Evolutionary conservation across 2,113 vertebrate species (phyloP), one percentile per base, ranked within the genome.

Genomic region (Barbus barbus): DNA sequence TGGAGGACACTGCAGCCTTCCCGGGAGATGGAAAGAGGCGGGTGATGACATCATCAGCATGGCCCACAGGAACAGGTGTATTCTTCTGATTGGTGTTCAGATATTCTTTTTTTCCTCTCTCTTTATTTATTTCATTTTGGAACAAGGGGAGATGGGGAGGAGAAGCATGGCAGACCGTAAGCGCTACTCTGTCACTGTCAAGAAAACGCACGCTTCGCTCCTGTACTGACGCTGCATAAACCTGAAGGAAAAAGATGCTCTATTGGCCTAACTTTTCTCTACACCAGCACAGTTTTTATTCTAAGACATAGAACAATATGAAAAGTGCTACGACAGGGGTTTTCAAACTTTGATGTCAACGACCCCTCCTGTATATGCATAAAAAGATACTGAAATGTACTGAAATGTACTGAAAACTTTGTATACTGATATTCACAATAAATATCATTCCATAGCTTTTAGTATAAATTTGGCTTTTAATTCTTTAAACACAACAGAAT

Each of bases 171-270:
- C 74, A 71, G 36, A 80, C 51, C 14, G 38, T 69, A 38, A 53
- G 53, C 24, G 26, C 53, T 83, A 87, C 88, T 89, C 86, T 87
- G 83, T 89, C 88, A 89, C 22, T 89, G 88, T 87, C 88, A 83
- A 72, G 71, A 69, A 80, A 74, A 78, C 31, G 83, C 71, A 65
- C 74, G 20, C 85, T 77, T 80, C 71, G 78, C 87, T 86, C 73
- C 79, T 11, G 48, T 63, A 83, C 85, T 83, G 85, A 89, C 72
- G 63, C 83, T 81, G 81, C 88, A 86, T 46, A 88, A 85, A 84
- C 51, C 73, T 36, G 16, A 58, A 33, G 71, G 72, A 44, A 82
- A n/a, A 69, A 67, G 65, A 36, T 78, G 73, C 83, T 60, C 24
- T 46, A 46, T 63, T 38, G 61, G 87, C 73, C 63, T 24, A 16